Conservation (phyloP, 1,140 invertebrate species). For the Eciton burchellii region DNA sequence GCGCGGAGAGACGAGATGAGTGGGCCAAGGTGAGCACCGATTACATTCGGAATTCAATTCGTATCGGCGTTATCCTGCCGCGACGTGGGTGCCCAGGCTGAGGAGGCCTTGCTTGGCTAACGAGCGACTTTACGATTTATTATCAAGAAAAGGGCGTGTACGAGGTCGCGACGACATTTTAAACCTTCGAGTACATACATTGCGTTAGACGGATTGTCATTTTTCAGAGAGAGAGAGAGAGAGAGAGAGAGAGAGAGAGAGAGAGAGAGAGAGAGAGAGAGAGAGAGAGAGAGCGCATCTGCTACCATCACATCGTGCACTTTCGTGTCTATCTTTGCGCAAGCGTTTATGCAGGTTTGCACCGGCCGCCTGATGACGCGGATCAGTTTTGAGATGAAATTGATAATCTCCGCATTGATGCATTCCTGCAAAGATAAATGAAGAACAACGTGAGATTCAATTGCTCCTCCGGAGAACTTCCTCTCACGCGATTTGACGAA, state of each 20-base stretch:
- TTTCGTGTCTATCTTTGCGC: constrained; percentile 26
- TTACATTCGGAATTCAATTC: constrained; percentile 54
- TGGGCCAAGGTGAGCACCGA: constrained; percentile 62
- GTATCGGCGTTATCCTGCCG: constrained; percentile 9
- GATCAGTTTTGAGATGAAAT: constrained; percentile 20
- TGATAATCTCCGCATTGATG: constrained; percentile 18
- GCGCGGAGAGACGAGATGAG: constrained; percentile 25
- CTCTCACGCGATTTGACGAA: too few relatives aligned
- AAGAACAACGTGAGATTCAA: neutral
- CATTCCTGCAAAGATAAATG: neutral
- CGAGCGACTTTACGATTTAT: constrained; percentile 35
- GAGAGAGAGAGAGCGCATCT: neutral
- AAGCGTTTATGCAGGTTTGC: neutral
- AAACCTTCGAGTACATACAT: neutral
- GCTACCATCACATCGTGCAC: neutral
- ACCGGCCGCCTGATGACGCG: neutral
- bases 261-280: neutral
- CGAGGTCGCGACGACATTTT: constrained; percentile 7
- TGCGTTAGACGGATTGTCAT: neutral
- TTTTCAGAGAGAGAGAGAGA: neutral
- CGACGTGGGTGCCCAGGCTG: neutral
- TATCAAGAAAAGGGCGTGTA: neutral
- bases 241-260: neutral
- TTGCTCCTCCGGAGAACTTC: too few relatives aligned
- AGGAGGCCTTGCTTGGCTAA: neutral